Percentiles rank a stretch among this genome's conserved stretches.
phyloP scores from a whole-genome alignment of 2,797 vertebrate species.

The Lacerta agilis region DNA sequence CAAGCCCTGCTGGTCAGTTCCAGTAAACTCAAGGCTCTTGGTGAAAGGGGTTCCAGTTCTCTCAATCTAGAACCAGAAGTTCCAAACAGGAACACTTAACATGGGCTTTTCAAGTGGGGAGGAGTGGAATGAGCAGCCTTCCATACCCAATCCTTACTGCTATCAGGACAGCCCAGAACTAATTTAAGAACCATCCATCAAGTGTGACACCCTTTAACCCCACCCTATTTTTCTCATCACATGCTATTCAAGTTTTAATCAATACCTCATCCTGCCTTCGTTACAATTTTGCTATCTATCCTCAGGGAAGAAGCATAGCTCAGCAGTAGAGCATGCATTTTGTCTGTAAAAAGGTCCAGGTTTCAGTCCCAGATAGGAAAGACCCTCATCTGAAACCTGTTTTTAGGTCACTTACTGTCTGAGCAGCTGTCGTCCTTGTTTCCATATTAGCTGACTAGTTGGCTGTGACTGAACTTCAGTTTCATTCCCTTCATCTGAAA shows the following conservation, averaged over 20 bases:
- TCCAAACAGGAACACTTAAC: neutral
- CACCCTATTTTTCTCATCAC: neutral
- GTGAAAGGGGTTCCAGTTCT: neutral
- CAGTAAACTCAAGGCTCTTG: neutral
- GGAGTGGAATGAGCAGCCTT: neutral
- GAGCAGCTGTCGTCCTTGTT: constrained; percentile 95
- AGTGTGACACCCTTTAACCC: neutral
- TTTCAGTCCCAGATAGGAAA: neutral
- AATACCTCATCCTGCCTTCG: neutral
- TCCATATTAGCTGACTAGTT: constrained; percentile 98
- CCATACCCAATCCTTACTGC: neutral
- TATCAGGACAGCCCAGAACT: neutral
- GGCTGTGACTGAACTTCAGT: constrained; percentile 89
- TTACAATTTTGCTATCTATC: neutral
- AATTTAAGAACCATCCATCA: neutral
- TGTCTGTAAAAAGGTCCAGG: neutral
- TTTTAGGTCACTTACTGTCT: constrained; percentile 88
- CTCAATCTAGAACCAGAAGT: neutral
- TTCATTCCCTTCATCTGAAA: constrained; percentile 95
- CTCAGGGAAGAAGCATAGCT: neutral
- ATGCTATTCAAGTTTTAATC: neutral
- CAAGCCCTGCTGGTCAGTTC: too few relatives aligned
- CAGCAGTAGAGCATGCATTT: neutral
- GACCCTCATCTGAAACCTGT: neutral
- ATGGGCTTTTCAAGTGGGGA: neutral